A percentile compares a stretch with the other conserved stretches of the same genome.
Conservation (phyloP, 2,113 vertebrate species). For the Poeciliopsis prolifica region DNA sequence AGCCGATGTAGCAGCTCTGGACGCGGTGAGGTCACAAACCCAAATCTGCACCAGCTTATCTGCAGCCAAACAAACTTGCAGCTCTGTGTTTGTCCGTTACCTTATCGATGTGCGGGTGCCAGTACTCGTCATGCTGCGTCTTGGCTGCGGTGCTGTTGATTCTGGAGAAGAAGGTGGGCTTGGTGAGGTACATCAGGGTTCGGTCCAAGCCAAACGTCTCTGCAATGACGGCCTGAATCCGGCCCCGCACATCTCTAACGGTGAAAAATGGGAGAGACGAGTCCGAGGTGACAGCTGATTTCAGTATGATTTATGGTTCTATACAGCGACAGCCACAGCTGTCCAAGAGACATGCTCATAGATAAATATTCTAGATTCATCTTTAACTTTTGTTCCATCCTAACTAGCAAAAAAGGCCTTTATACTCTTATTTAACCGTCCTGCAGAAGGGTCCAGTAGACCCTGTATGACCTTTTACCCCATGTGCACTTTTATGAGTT, state of each 20-base stretch:
- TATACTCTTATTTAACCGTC: neutral
- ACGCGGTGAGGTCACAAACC: too few species aligned
- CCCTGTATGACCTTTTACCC: too few species aligned
- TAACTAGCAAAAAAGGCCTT: neutral
- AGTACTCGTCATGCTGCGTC: conserved; percentile 94
- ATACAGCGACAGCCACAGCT: neutral
- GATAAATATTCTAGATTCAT: neutral
- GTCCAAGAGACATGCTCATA: neutral
- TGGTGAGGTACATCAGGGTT: conserved; percentile 87
- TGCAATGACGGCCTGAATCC: conserved; percentile 87
- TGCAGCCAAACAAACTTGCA: neutral
- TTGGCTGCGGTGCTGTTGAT: conserved; percentile 90
- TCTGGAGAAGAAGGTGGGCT: conserved; percentile 97
- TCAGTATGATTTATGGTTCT: neutral
- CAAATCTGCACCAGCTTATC: too few species aligned
- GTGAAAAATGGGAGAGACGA: conserved; percentile 16
- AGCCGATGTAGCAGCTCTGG: too few species aligned
- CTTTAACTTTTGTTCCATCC: neutral
- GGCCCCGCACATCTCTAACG: conserved; percentile 82
- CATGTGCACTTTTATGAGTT: too few species aligned
- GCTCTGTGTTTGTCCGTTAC: conserved; percentile 58
- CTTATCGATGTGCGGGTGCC: conserved; percentile 97
- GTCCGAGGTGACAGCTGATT: neutral
- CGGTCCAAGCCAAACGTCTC: conserved; percentile 84
- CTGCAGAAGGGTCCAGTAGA: too few species aligned